Base-by-base conservation (phyloP, 2,888 invertebrate genomes). In the Bombylius major region DNA sequence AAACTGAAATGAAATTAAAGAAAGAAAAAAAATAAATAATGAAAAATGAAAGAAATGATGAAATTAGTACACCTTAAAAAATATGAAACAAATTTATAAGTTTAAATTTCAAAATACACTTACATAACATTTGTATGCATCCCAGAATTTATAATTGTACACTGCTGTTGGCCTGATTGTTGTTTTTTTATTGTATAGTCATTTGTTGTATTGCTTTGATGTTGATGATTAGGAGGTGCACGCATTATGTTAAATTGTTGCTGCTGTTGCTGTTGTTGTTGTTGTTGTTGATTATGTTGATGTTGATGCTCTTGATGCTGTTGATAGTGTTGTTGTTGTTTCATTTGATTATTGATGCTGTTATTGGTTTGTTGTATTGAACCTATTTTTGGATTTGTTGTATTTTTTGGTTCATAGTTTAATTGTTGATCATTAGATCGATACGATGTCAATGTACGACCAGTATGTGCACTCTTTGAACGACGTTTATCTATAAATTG, bases 51-150 rank as follows among this genome's bases (percentile, higher is more conserved):
- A 23, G 23, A 23, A 59, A 56, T 47, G 52, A 1, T 14, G 3
- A 50, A 51, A 9, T 4, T 23, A 36, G 6, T 36, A 36, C 36
- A 36, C 8, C 34, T 5, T 7, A 36, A 36, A 36, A 8, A 36
- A 9, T 53, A 44, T 5, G 47, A 50, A 31, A 47, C 54, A 50
- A 12, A 12, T 49, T 46, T 52, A n/a, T 48, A 50, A 48, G 55
- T 9, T 12, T 45, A 4, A 14, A 11, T 7, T 6, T 45, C 45
- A 44, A 5, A 5, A 44, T 5, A 12, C 5, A 9, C 73, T 73
- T 65, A 74, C 73, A 73, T 73, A 61, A 71, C 69, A 67, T 72
- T 73, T 55, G 72, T 73, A 60, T 73, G 71, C 67, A 72, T 67
- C 58, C 72, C 70, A 56, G 73, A 63, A 61, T 66, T 68, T 62